These are phyloP conservation scores for Channa maculata DNA, from an alignment of 2,113 vertebrate genomes.

Conservation along the genomic window DNA sequence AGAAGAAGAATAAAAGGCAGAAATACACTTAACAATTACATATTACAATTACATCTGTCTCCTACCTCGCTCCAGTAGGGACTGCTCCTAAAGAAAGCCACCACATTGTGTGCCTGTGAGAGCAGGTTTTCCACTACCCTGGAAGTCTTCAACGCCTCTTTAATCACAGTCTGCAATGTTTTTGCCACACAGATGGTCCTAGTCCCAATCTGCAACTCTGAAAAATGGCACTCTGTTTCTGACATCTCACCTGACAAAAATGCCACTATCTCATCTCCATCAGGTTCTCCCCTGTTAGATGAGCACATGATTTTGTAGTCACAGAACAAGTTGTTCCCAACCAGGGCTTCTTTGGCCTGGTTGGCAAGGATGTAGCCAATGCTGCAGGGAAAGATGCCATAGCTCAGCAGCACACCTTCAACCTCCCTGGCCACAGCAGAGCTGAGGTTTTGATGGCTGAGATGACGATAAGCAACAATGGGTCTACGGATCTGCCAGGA, in stretches of 20 bases:
- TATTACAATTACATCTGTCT: not conserved
- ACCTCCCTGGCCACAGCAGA: conserved; percentile 68
- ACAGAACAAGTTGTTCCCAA: conserved; percentile 77
- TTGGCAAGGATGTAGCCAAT: conserved; percentile 79
- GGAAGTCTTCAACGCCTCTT: conserved; percentile 81
- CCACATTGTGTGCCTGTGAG: conserved; percentile 77
- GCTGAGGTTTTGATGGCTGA: conserved; percentile 64
- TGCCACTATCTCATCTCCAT: conserved; percentile 75
- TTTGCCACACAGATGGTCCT: conserved; percentile 65
- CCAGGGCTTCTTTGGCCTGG: conserved; percentile 78
- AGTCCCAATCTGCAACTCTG: conserved; percentile 74
- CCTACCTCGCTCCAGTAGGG: conserved; percentile 82
- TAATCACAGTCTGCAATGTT: conserved; percentile 78
- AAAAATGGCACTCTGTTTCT: conserved; percentile 60
- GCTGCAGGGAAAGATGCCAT: conserved; percentile 79
- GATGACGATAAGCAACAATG: conserved; percentile 79
- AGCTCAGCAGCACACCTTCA: conserved; percentile 82
- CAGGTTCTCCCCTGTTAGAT: conserved; percentile 70
- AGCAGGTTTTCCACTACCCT: conserved; percentile 81
- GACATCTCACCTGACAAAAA: conserved; percentile 75
- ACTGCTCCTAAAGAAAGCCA: conserved; percentile 81
- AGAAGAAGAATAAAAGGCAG: not conserved
- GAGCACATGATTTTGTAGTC: conserved; percentile 81
- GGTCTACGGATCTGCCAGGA: conserved; percentile 80
- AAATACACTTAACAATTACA: not conserved